phyloP scores from a whole-genome alignment of 2,797 vertebrate genomes.

The Graptemys geographica region DNA sequence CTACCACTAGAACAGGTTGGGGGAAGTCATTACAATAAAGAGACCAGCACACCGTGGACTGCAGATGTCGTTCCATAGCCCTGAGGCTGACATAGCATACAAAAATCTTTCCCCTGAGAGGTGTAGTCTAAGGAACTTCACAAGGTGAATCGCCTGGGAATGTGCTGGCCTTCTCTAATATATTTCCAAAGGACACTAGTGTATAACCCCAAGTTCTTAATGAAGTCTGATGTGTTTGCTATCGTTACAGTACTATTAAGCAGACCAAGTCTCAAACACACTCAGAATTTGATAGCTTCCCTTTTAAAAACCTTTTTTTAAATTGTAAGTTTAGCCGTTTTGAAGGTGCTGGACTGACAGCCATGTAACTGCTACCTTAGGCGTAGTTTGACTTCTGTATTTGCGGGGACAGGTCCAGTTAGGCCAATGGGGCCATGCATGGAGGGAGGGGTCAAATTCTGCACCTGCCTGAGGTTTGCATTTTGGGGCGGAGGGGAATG shows the following conservation, averaged over 20 bases:
- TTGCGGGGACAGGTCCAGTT: too few relatives aligned
- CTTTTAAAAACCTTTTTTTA: neutral
- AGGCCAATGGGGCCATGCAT: too few relatives aligned
- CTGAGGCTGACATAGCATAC: neutral
- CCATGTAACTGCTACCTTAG: neutral
- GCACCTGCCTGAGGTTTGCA: too few relatives aligned
- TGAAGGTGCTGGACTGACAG: neutral
- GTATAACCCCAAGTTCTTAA: neutral
- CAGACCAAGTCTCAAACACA: neutral
- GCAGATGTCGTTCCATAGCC: neutral
- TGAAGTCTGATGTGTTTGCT: neutral
- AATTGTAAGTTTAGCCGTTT: neutral
- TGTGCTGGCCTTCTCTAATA: neutral
- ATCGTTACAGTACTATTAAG: neutral
- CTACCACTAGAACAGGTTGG: neutral
- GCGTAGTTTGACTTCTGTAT: too few relatives aligned
- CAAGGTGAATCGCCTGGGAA: neutral
- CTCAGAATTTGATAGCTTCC: neutral
- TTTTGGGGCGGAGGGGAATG: too few relatives aligned
- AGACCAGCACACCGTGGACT: accelerated
- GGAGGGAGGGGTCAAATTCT: too few relatives aligned
- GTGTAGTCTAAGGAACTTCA: neutral
- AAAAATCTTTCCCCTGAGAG: neutral
- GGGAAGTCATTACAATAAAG: neutral
- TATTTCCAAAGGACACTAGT: neutral